phyloP scores from a whole-genome alignment of 2,888 invertebrate genomes.

The Germaria angustata region DNA sequence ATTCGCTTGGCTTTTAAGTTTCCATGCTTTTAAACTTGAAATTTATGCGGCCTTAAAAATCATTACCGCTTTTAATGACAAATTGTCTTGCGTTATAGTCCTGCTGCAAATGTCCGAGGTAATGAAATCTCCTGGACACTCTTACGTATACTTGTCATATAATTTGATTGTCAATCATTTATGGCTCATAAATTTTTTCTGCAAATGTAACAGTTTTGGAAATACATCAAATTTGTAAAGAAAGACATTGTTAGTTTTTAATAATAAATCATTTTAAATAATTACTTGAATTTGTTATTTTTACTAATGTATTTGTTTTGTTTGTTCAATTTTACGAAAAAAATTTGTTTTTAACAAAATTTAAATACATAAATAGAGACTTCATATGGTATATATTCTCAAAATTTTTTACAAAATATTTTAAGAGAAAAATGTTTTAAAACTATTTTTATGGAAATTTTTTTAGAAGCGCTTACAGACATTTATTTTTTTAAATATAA shows the following conservation, averaged over 20 bases:
- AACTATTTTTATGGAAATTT: too few relatives aligned
- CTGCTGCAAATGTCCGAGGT: too few relatives aligned
- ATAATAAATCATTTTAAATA: conserved; percentile 52
- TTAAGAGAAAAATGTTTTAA: too few relatives aligned
- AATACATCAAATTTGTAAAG: neutral
- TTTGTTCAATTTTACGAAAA: conserved; percentile 32
- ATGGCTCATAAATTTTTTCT: neutral
- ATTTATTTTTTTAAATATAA: too few relatives aligned
- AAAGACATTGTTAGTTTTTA: neutral
- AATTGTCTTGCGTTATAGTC: too few relatives aligned
- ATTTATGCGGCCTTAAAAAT: too few relatives aligned
- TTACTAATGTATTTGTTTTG: conserved; percentile 27
- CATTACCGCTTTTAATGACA: too few relatives aligned
- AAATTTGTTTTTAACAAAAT: conserved; percentile 29
- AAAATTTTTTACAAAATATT: too few relatives aligned
- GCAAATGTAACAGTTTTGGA: neutral
- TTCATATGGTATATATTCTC: conserved; percentile 44
- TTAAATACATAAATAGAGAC: neutral
- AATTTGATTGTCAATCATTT: neutral
- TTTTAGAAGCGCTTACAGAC: too few relatives aligned
- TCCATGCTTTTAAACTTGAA: too few relatives aligned
- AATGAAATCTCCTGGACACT: neutral
- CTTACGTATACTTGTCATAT: neutral
- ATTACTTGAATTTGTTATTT: conserved; percentile 28
- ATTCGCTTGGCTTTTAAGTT: too few relatives aligned